phyloP scores from a whole-genome alignment of 2,888 invertebrate species.

The Lasioglossum leucozonium region DNA sequence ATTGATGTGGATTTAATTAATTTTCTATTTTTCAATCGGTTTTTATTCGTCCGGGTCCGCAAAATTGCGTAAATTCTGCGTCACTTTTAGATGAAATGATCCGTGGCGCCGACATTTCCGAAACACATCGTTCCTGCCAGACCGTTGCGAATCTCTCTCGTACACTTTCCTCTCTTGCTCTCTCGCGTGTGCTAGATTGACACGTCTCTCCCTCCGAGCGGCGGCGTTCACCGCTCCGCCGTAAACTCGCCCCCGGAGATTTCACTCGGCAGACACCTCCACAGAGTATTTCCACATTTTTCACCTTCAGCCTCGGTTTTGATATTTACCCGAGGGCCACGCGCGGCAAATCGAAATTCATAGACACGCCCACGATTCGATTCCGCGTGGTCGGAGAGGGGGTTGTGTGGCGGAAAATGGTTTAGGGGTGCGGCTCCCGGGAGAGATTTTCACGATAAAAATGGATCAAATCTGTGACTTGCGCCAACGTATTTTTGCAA shows the following conservation, averaged over 20 bases:
- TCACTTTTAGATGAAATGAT: neutral
- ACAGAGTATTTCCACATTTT: slow-evolving; percentile 57
- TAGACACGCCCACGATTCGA: slow-evolving; percentile 56
- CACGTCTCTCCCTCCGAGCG: slow-evolving; percentile 20
- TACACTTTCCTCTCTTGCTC: neutral
- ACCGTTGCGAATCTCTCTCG: neutral
- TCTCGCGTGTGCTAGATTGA: slow-evolving; percentile 2
- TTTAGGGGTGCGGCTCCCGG: neutral
- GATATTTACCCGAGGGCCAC: slow-evolving; percentile 58
- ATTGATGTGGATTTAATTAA: neutral
- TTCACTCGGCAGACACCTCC: slow-evolving; percentile 56
- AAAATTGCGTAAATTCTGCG: neutral
- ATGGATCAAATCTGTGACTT: too few relatives aligned
- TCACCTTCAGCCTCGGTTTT: slow-evolving; percentile 57
- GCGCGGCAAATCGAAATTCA: slow-evolving; percentile 62
- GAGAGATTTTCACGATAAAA: neutral
- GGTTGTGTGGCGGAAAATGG: neutral
- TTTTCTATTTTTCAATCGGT: too few relatives aligned
- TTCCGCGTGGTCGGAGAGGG: neutral
- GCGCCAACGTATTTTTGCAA: neutral
- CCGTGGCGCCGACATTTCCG: neutral
- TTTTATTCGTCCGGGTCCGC: neutral
- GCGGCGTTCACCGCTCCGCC: slow-evolving; percentile 50
- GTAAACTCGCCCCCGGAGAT: slow-evolving; percentile 73
- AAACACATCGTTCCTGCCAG: neutral